These are phyloP conservation scores for Neoseiulus cucumeris DNA, from an alignment of 1,140 invertebrate species.

Conservation along the genomic window DNA sequence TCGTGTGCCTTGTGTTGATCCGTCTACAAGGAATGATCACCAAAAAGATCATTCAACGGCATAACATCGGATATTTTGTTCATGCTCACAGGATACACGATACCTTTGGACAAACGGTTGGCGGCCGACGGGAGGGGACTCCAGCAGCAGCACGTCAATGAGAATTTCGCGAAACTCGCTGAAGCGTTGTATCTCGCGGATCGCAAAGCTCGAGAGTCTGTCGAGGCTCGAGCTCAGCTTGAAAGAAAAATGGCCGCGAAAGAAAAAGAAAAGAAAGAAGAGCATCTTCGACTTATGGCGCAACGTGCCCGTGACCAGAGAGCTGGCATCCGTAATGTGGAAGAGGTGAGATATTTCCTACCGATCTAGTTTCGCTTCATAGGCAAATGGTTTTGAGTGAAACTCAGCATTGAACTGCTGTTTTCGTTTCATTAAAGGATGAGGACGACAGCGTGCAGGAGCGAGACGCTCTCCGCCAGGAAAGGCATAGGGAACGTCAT, in stretches of 20 bases:
- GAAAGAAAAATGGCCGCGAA: conserved; percentile 92
- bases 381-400: no score
- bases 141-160: conserved; percentile 92
- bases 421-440: no score
- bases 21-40: no score
- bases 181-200: conserved; percentile 96
- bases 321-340: conserved; percentile 46
- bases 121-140: conserved; percentile 92
- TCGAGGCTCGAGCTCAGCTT: conserved; percentile 82
- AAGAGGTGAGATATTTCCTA: conserved; percentile 21
- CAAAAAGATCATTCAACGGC: no score
- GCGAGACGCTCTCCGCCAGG: conserved; percentile 66
- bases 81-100: conserved; percentile 46
- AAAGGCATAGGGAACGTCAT: conserved; percentile 73
- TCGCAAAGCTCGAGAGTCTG: conserved; percentile 75
- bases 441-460: conserved; percentile 44
- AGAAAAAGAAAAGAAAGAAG: conserved; percentile 96
- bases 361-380: neutral
- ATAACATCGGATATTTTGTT: no score
- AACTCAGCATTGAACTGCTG: no score
- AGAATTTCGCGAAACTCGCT: conserved; percentile 95
- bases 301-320: conserved; percentile 86
- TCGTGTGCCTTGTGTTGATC: no score
- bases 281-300: conserved; percentile 71
- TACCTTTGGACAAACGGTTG: conserved; percentile 90